Percentiles rank a stretch among this genome's conserved stretches.
These are phyloP conservation scores for Ifrita kowaldi DNA, from an alignment of 2,113 vertebrate genomes.

Conservation along the genomic window DNA sequence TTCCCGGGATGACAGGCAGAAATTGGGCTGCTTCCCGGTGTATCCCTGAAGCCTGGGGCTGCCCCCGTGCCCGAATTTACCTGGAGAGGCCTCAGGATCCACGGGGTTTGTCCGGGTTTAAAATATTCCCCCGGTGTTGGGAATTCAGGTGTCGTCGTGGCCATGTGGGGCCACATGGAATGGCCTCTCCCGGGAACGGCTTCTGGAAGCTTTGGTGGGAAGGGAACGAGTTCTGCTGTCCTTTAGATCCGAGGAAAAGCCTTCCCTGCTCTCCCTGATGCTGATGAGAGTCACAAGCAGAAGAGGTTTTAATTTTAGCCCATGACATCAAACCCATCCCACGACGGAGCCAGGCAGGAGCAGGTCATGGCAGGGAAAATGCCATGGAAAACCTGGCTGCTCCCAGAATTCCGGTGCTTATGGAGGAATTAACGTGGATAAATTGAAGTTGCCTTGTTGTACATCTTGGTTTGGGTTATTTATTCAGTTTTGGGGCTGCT, in stretches of 20 bases:
- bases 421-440: accelerated
- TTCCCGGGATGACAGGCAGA: constrained; percentile 68
- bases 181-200: accelerated
- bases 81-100: neutral
- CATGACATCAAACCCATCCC: neutral
- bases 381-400: accelerated
- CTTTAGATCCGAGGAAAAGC: neutral
- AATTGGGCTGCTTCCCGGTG: constrained; percentile 4
- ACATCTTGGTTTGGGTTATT: neutral
- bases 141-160: accelerated
- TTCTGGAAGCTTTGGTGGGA: accelerated
- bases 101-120: accelerated
- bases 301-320: neutral
- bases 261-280: neutral
- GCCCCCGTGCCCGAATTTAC: neutral
- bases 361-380: neutral
- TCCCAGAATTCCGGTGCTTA: accelerated
- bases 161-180: accelerated
- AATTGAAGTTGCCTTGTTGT: accelerated
- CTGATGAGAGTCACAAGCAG: neutral
- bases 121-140: neutral
- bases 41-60: neutral
- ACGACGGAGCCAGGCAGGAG: neutral
- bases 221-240: accelerated
- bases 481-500: accelerated